Conservation (phyloP, 2,888 invertebrate species). For the Drosophila histrio region DNA sequence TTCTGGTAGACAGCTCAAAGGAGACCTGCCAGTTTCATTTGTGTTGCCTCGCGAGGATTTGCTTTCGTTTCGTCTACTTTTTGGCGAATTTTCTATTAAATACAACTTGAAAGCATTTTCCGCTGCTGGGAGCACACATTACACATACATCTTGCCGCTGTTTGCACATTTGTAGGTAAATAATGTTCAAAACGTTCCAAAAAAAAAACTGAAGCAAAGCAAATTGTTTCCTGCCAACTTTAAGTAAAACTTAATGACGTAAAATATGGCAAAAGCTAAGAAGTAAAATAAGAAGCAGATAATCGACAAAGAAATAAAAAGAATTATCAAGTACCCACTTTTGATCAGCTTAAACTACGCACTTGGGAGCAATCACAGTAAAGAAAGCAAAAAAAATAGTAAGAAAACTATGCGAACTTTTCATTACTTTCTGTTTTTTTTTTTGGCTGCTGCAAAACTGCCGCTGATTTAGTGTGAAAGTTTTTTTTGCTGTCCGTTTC, state of each 20-base stretch:
- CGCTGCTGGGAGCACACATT: constrained; percentile 20
- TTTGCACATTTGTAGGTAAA: constrained; percentile 58
- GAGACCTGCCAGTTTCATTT: constrained; percentile 59
- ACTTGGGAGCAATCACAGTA: constrained; percentile 72
- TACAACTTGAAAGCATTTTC: constrained; percentile 52
- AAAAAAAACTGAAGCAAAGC: background rate
- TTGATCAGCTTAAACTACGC: constrained; percentile 74
- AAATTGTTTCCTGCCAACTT: constrained; percentile 49
- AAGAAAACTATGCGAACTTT: constrained; percentile 58
- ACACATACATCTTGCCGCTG: constrained; percentile 6
- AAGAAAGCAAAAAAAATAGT: constrained; percentile 29
- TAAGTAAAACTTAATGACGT: constrained; percentile 69
- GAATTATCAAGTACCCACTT: constrained; percentile 66
- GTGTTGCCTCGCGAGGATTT: constrained; percentile 49
- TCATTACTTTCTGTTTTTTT: constrained; percentile 23
- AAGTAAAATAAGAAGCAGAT: constrained; percentile 1
- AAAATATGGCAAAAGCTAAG: constrained; percentile 69
- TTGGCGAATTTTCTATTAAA: constrained; percentile 38
- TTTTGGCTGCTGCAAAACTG: constrained; percentile 36
- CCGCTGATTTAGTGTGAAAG: constrained; percentile 77
- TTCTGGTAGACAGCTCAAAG: constrained; percentile 57
- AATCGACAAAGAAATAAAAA: background rate
- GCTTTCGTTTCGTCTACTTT: constrained; percentile 21
- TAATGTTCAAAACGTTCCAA: constrained; percentile 38
- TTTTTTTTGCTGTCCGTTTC: constrained; percentile 33